Conservation (phyloP, 2,113 vertebrate species). For the Morphnarchus princeps region DNA sequence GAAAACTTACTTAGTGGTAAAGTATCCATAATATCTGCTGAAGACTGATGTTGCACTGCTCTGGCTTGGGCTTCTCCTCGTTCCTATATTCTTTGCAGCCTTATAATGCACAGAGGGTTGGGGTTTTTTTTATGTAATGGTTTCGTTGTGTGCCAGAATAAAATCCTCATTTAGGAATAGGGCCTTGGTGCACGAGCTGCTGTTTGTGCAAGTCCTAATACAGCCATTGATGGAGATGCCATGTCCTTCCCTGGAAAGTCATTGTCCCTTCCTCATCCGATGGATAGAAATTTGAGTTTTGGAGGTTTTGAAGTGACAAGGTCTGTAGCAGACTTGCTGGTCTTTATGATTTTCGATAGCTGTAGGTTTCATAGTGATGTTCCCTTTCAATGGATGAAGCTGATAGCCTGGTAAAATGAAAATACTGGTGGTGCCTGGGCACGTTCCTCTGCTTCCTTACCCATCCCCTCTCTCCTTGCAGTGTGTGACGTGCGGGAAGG, state of each 20-base stretch:
- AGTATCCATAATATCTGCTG: background rate
- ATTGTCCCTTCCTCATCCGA: background rate
- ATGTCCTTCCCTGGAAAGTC: background rate
- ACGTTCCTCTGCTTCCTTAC: background rate
- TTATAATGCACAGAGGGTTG: background rate
- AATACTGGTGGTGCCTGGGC: background rate
- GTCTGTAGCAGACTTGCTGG: background rate
- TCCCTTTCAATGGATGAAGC: background rate
- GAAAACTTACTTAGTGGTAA: background rate
- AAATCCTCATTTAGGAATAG: background rate
- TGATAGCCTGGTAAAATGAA: background rate
- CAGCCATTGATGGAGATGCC: background rate
- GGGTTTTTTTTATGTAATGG: rapidly evolving
- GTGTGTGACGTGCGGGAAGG: conserved; percentile 93
- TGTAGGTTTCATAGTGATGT: background rate
- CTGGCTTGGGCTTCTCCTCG: background rate
- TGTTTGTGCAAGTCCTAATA: background rate
- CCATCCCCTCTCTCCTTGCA: conserved; percentile 43
- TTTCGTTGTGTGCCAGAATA: background rate
- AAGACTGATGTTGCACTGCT: background rate
- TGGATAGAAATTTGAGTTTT: background rate
- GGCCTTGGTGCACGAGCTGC: background rate
- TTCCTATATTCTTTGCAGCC: background rate
- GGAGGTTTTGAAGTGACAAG: background rate
- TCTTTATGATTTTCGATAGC: rapidly evolving